Evolutionary conservation across 2,113 vertebrate genomes (phyloP), one percentile per base, ranked within the genome.

Genomic region (Alethe diademata): DNA sequence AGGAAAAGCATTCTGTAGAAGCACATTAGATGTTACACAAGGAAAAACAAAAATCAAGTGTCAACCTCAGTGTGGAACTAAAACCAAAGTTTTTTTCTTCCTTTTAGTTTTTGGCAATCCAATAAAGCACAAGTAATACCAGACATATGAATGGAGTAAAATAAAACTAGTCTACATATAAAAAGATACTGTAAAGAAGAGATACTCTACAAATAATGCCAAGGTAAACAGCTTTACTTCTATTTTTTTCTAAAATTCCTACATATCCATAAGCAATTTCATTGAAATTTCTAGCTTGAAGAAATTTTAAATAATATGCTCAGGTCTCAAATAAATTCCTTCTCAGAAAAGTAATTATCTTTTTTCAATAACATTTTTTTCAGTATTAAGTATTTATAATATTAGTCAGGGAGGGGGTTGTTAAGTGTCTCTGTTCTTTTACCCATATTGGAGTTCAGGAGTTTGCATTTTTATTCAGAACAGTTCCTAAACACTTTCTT

Each of bases 361-460:
- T 80, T 88, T 57, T 40, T 57, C 33, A 75, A 69, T 3, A 76
- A 18, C 13, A 51, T 40, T 75, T 28, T 58, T 83, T 91, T 78
- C 5, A 6, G 3, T 45, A 50, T 61, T 24, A 78, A 62, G 4
- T 31, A 78, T 66, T 31, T 48, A 40, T 66, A 29, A 51, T 51
- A 28, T 51, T 51, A 61, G 17, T 17, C 1, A 0, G 22, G 26
- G 12, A 9, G 12, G 13, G 8, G 12, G 9, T 8, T 10, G 8
- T 28, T 36, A 35, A 76, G 42, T 33, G 71, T 29, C 2, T 35
- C 69, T 81, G 29, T 51, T 86, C 20, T 75, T 75, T 38, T 35
- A 76, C 22, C 5, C 29, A 19, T 24, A 14, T 29, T 66, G 48
- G n/a, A 72, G 12, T 65, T 75, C 22, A 64, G 13, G 4, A 75